Conservation (phyloP, 2,113 vertebrate species). For the Pollimyrus isidori region DNA sequence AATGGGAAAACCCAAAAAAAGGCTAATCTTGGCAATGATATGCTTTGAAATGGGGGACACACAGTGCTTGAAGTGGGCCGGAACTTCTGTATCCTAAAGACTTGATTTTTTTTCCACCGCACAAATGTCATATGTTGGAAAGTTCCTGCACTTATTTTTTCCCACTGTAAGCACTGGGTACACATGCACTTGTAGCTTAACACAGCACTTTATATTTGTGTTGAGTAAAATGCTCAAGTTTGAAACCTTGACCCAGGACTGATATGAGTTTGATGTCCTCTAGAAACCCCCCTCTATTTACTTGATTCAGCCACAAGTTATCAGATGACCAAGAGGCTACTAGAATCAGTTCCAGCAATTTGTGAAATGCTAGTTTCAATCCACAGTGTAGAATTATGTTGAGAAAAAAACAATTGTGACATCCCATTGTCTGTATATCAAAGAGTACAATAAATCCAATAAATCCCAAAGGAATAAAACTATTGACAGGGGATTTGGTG, state of each 20-base stretch:
- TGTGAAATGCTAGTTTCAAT: background rate
- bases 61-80: too few species aligned
- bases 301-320: background rate
- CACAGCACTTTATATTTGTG: background rate
- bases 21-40: background rate
- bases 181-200: background rate
- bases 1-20: background rate
- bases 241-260: background rate
- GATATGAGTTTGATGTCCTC: background rate
- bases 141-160: too few species aligned
- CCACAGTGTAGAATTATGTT: background rate
- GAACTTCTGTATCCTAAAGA: too few species aligned
- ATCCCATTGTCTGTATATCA: background rate
- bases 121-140: too few species aligned
- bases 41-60: background rate
- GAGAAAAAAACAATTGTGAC: background rate
- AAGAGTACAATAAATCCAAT: background rate
- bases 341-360: background rate
- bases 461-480: background rate
- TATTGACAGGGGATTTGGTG: background rate
- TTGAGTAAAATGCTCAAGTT: background rate
- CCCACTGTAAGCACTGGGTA: background rate
- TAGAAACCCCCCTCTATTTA: background rate
- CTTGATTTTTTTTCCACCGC: too few species aligned
- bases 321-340: background rate